phyloP scores from a whole-genome alignment of 2,888 invertebrate species.

The Quadroppia sp. region DNA sequence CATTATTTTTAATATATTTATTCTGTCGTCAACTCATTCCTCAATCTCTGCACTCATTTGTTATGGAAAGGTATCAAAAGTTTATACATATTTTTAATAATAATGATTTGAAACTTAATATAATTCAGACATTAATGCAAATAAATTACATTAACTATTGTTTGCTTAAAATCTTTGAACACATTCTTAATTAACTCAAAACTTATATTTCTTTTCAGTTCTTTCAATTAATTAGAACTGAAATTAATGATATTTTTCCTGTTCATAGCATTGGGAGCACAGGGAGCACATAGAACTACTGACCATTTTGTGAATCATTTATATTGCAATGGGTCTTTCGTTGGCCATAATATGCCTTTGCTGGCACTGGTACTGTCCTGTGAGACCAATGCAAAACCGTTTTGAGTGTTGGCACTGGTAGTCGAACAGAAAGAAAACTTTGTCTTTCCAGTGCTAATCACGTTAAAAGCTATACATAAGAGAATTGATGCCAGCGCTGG shows the following conservation, averaged over 20 bases:
- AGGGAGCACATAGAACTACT: neutral
- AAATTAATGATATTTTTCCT: conserved; percentile 22
- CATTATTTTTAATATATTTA: conserved; percentile 25
- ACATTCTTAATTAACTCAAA: conserved; percentile 15
- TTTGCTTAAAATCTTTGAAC: neutral
- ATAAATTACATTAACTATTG: no score
- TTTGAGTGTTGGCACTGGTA: conserved; percentile 7
- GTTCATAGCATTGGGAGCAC: neutral
- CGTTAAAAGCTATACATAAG: conserved; percentile 36
- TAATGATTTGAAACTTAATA: neutral
- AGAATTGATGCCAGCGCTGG: conserved; percentile 23
- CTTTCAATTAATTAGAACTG: conserved; percentile 22
- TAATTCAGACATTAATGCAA: no score
- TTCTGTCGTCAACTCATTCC: conserved; percentile 30
- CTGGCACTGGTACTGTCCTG: conserved; percentile 12
- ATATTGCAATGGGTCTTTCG: conserved; percentile 34
- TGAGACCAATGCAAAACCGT: conserved; percentile 24
- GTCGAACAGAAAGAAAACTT: conserved; percentile 27
- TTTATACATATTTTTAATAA: conserved; percentile 28
- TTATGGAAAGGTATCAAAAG: conserved; percentile 14
- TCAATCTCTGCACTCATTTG: conserved; percentile 15
- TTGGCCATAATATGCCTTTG: conserved; percentile 25
- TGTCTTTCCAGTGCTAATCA: conserved; percentile 29
- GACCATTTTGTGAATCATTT: conserved; percentile 35
- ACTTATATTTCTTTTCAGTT: neutral